Base-by-base conservation (phyloP, 2,113 vertebrate genomes). In the Dasyprocta punctata region DNA sequence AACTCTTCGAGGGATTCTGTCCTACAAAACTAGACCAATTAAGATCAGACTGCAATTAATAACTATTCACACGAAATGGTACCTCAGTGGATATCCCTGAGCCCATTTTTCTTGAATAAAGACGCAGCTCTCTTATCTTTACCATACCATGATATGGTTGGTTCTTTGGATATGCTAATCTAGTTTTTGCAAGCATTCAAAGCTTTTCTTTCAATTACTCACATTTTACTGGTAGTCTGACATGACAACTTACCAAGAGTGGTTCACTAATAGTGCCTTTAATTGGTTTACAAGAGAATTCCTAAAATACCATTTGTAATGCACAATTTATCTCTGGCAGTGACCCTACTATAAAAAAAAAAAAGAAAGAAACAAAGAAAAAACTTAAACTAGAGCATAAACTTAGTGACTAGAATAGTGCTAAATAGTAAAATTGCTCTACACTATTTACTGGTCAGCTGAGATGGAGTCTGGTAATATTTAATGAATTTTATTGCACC, bases 131-230 rank as follows among this genome's bases (percentile, higher is more conserved):
- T 69, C 60, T 71, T 89, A 28, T 60, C 60, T 58, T 95, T 65
- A 58, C 28, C 16, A 19, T 65, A 38, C n/a, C 58, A 78, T 86
- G 91, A 41, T 73, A 19, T 17, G 6, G 65, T 67, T 67, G 77
- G 12, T 85, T 89, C 87, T 86, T 52, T 86, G 56, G 19, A 71
- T 2, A 69, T n/a, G 67, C 56, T 77, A 92, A 86, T 94, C 65
- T 73, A 73, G 38, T 67, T 69, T 92, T 87, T 67, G 20, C 54
- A 71, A 84, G 60, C 56, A 80, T 80, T 95, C 89, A 96, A 94
- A 92, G 36, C 9, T n/a, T 80, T 77, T 69, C 44, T 49, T 52
- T 82, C 54, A 44, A 47, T 61, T 84, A 30, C 49, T 96, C 28
- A 73, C 49, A 63, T 90, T 81, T 95, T 80, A 41, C 33, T 63